A percentile compares a stretch with the other conserved stretches of the same genome.
Conservation (phyloP, 2,888 invertebrate species). For the Hydroisotoma schaefferi region DNA sequence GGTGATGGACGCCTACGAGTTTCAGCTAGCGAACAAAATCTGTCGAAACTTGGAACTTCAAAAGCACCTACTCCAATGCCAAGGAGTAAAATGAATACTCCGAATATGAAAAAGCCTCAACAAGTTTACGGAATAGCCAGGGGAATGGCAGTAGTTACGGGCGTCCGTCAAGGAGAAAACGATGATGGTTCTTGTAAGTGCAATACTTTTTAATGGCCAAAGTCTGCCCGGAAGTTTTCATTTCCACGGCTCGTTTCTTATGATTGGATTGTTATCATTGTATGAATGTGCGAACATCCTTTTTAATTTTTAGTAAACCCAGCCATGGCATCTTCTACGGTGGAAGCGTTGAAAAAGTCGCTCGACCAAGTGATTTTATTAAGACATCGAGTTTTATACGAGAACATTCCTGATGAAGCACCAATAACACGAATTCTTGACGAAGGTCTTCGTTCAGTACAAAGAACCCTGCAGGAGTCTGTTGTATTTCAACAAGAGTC, state of each 20-base stretch:
- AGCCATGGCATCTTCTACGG: slow-evolving; percentile 36
- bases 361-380: slow-evolving; percentile 46
- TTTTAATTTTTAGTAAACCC: slow-evolving; percentile 43
- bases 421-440: slow-evolving; percentile 46
- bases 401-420: slow-evolving; percentile 44
- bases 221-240: no score
- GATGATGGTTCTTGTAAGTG: slow-evolving; percentile 41
- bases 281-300: no score
- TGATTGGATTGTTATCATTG: no score
- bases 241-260: no score
- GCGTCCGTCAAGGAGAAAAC: slow-evolving; percentile 45
- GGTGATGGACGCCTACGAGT: slow-evolving; percentile 42
- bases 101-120: slow-evolving; percentile 46
- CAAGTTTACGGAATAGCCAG: slow-evolving; percentile 45
- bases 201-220: neutral
- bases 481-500: slow-evolving; percentile 43
- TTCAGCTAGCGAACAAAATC: slow-evolving; percentile 47
- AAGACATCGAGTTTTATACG: slow-evolving; percentile 36
- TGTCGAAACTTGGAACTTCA: slow-evolving; percentile 38
- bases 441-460: slow-evolving; percentile 45
- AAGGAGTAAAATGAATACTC: slow-evolving; percentile 43
- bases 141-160: slow-evolving; percentile 45
- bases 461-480: slow-evolving; percentile 42
- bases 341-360: slow-evolving; percentile 43
- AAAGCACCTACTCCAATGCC: slow-evolving; percentile 42